Base-by-base conservation (phyloP, 2,113 vertebrate species). In the Nycticorax nycticorax region DNA sequence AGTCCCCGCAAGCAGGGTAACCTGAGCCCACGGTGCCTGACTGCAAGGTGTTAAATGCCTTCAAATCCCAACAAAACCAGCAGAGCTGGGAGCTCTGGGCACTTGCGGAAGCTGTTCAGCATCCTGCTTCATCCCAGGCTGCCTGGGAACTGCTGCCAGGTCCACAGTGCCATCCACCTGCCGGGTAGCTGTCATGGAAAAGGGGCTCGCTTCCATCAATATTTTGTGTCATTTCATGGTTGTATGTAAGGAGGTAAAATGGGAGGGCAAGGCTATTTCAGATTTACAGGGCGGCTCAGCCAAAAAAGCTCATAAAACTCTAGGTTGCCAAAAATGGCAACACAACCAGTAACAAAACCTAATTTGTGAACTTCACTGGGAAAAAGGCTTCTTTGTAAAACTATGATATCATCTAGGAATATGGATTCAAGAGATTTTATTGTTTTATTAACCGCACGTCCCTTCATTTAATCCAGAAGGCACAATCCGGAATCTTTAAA, bases 321-420 rank as follows among this genome's bases (percentile, higher is more conserved):
- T 30, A 20, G 37, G 81, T 92, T 83, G 85, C 73, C 91, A 96
- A 93, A 96, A 89, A 96, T 33, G 41, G 45, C 59, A 85, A 67
- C 23, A 30, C 19, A 95, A 89, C 55, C 78, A 83, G 59, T 59
- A 91, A 82, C 78, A 88, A 94, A 87, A 89, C 47, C 52, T 96
- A 89, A 90, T 95, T 75, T 87, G 79, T 63, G 74, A 80, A 86
- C 78, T 96, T 83, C 57, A 69, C 72, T 66, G 67, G 68, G 30
- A 64, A 91, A 93, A 62, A 30, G 39, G 41, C 19, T 28, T 94
- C 92, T 74, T 72, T 89, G 74, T 92, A 78, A 56, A 96, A 86
- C 37, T 67, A 13, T 57, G n/a, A 72, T 87, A 95, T 91, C 76
- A 71, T 75, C 82, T 80, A 91, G 48, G 26, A 86, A 67, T 88